Evolutionary conservation across 37 sponge, comb jelly and placozoan species (phyloP).

Genomic region (Geodia barretti): DNA sequence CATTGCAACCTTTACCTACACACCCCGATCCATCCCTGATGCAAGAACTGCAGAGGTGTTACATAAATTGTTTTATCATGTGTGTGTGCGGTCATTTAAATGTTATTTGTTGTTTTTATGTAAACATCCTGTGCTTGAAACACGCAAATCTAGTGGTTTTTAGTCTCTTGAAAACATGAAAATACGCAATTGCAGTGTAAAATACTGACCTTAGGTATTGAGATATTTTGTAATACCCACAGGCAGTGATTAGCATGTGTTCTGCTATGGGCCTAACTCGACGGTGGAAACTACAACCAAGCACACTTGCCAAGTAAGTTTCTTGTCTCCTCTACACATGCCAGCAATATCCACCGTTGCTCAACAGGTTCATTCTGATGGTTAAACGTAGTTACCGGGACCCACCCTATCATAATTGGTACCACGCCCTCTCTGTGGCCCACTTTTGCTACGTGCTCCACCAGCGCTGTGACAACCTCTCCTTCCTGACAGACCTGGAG

Average conservation of each 20-base stretch:
- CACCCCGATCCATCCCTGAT: conserved; percentile 12
- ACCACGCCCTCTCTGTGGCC: conserved; percentile 83
- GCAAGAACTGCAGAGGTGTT: conserved; percentile 28
- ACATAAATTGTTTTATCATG: too few species aligned
- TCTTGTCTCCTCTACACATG: too few species aligned
- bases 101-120: too few species aligned
- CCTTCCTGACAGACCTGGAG: conserved; percentile 64
- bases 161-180: too few species aligned
- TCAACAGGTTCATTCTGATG: conserved; percentile 75
- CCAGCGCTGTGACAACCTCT: conserved; percentile 38
- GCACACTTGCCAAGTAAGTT: conserved; percentile 53
- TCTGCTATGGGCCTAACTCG: conserved; percentile 66
- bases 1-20: conserved; percentile 16
- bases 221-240: neutral
- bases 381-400: conserved; percentile 82
- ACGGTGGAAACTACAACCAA: conserved; percentile 49
- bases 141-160: too few species aligned
- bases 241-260: conserved; percentile 67
- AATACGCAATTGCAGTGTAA: too few species aligned
- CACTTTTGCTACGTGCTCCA: conserved; percentile 76
- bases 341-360: neutral
- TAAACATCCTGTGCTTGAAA: too few species aligned
- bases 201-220: too few species aligned
- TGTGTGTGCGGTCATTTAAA: too few species aligned
- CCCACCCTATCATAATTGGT: conserved; percentile 92